A percentile compares a stretch with the other conserved stretches of the same genome.
These are phyloP conservation scores for Orchesella cincta DNA, from an alignment of 1,140 invertebrate genomes.

Conservation along the genomic window DNA sequence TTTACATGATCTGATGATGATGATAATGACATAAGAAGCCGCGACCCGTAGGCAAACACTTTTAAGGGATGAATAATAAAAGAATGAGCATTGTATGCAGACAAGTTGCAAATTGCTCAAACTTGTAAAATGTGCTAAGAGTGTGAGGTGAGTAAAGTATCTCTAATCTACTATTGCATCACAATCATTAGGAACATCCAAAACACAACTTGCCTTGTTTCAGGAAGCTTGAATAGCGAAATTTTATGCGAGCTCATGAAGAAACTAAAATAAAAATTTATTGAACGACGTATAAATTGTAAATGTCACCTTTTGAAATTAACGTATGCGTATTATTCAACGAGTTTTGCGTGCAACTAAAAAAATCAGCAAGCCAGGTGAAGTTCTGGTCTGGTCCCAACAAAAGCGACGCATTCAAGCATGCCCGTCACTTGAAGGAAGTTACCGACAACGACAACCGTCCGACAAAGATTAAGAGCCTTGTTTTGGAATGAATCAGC, in stretches of 20 bases:
- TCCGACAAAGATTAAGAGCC: background rate
- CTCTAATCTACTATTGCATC: background rate
- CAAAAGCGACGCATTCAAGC: background rate
- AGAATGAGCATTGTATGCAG: background rate
- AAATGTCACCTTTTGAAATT: background rate
- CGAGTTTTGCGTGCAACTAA: background rate
- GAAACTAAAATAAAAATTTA: background rate
- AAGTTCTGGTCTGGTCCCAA: background rate
- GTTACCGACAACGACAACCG: too few species aligned
- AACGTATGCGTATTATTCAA: background rate
- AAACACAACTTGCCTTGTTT: background rate
- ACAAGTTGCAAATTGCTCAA: slow-evolving; percentile 15
- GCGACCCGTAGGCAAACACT: background rate
- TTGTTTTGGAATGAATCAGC: slow-evolving; percentile 4
- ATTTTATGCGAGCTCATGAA: background rate
- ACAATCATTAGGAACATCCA: background rate
- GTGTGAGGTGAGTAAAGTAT: background rate
- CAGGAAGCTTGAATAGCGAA: background rate
- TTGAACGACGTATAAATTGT: background rate
- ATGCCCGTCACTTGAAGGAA: background rate
- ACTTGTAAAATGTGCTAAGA: background rate
- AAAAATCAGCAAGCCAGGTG: background rate
- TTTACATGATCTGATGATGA: background rate
- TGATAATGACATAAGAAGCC: slow-evolving; percentile 6
- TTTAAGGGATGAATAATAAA: background rate